These are phyloP conservation scores for Carettochelys insculpta DNA, from an alignment of 2,113 vertebrate genomes.

Conservation along the genomic window DNA sequence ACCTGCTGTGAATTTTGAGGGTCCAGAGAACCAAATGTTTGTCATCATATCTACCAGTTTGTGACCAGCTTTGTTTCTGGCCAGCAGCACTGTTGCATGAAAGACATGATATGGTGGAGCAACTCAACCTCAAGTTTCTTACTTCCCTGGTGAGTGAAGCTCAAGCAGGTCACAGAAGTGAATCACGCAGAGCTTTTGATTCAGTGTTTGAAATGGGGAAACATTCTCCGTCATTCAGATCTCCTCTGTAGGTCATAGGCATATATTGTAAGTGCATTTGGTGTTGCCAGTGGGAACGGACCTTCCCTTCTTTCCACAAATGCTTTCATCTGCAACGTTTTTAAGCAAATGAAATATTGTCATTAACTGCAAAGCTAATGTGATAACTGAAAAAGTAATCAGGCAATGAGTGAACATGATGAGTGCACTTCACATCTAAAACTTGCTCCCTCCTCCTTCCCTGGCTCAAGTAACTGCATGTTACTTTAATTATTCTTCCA, in stretches of 20 bases:
- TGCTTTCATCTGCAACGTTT: neutral
- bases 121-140: neutral
- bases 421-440: constrained; percentile 54
- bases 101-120: neutral
- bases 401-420: constrained; percentile 39
- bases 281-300: neutral
- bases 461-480: constrained; percentile 63
- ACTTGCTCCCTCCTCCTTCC: constrained; percentile 27
- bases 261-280: neutral
- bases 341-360: constrained; percentile 30
- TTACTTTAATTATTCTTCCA: constrained; percentile 79
- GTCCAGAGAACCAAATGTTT: constrained; percentile 20
- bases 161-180: neutral
- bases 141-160: neutral
- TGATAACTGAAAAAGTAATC: constrained; percentile 38
- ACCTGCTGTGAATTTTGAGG: constrained; percentile 42
- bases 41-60: constrained; percentile 7
- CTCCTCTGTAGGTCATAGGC: neutral
- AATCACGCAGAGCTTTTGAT: neutral
- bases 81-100: accelerated
- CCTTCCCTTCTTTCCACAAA: neutral
- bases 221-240: neutral
- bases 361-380: constrained; percentile 34
- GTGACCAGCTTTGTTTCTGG: neutral
- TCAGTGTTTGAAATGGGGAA: neutral